Percentiles rank a stretch among this genome's conserved stretches.
Conservation (phyloP, 2,888 invertebrate genomes). For the Drosophila maculinotata region DNA sequence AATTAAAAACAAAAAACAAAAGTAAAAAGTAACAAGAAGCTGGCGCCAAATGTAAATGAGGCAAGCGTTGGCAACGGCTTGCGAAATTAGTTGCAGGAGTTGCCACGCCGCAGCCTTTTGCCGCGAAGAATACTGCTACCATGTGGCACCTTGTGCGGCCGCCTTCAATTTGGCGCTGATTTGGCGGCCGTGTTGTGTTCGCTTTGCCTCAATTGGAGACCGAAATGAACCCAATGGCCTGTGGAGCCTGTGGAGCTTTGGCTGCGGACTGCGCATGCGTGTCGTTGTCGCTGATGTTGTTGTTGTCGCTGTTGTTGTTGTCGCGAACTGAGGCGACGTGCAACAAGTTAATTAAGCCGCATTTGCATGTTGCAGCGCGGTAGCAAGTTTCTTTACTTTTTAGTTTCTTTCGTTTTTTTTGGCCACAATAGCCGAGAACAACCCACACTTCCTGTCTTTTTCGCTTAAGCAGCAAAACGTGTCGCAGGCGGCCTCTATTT, state of each 20-base stretch:
- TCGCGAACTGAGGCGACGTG: slow-evolving; percentile 72
- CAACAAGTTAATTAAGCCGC: slow-evolving; percentile 84
- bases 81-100: slow-evolving; percentile 61
- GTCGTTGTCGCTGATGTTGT: slow-evolving; percentile 40
- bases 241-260: slow-evolving; percentile 12
- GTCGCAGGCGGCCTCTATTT: slow-evolving; percentile 71
- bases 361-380: slow-evolving; percentile 80
- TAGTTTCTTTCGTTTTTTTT: slow-evolving; percentile 15
- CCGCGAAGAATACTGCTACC: not conserved
- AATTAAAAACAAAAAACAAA: slow-evolving; percentile 64
- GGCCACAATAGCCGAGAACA: slow-evolving; percentile 54
- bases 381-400: too few relatives aligned
- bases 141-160: slow-evolving; percentile 76
- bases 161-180: slow-evolving; percentile 77
- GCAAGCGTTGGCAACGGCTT: slow-evolving; percentile 39
- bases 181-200: slow-evolving; percentile 72
- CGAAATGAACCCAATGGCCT: slow-evolving; percentile 35
- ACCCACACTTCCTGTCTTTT: slow-evolving; percentile 74
- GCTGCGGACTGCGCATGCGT: slow-evolving; percentile 72
- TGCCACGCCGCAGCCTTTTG: slow-evolving; percentile 23
- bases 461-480: slow-evolving; percentile 71
- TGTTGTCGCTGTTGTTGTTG: slow-evolving; percentile 10
- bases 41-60: slow-evolving; percentile 81
- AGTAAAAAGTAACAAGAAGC: slow-evolving; percentile 2
- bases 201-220: slow-evolving; percentile 57